Percentiles rank a stretch among this genome's conserved stretches.
Evolutionary conservation across 1,140 invertebrate species (phyloP).

Genomic region (Lepidotrigona ventralis): DNA sequence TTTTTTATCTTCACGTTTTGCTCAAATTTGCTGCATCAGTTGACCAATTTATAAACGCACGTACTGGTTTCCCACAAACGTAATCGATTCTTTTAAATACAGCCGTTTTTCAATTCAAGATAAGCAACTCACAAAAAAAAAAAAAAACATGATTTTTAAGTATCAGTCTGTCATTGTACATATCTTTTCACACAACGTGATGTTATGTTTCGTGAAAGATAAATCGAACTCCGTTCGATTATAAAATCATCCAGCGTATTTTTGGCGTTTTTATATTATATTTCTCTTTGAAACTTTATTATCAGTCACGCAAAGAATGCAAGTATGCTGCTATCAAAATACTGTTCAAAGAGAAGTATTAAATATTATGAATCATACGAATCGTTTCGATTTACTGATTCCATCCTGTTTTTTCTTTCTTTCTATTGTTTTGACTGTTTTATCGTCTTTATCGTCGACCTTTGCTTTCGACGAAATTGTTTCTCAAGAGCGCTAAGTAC

Average conservation of each 20-base stretch:
- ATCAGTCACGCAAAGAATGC: slow-evolving; percentile 15
- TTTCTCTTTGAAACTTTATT: slow-evolving; percentile 8
- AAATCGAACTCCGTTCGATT: background rate
- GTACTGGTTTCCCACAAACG: slow-evolving; percentile 11
- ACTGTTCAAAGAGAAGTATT: background rate
- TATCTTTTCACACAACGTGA: slow-evolving; percentile 1
- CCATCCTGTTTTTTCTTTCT: background rate
- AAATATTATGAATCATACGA: background rate
- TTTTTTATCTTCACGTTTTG: slow-evolving; percentile 67
- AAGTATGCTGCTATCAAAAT: background rate
- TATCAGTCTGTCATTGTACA: background rate
- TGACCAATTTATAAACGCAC: background rate
- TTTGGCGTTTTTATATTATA: background rate
- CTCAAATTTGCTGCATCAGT: slow-evolving; percentile 60
- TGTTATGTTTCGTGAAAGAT: background rate
- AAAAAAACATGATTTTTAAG: slow-evolving; percentile 11
- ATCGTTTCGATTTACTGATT: background rate
- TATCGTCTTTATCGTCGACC: slow-evolving; percentile 19
- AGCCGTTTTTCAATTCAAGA: background rate
- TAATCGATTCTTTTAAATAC: slow-evolving; percentile 8
- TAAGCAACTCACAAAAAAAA: slow-evolving; percentile 13
- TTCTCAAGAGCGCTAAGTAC: background rate
- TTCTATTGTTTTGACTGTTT: background rate
- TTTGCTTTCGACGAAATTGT: slow-evolving; percentile 11
- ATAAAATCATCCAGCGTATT: background rate